Evolutionary conservation across 2,888 invertebrate species (phyloP).

Genomic region (Pecten maximus): DNA sequence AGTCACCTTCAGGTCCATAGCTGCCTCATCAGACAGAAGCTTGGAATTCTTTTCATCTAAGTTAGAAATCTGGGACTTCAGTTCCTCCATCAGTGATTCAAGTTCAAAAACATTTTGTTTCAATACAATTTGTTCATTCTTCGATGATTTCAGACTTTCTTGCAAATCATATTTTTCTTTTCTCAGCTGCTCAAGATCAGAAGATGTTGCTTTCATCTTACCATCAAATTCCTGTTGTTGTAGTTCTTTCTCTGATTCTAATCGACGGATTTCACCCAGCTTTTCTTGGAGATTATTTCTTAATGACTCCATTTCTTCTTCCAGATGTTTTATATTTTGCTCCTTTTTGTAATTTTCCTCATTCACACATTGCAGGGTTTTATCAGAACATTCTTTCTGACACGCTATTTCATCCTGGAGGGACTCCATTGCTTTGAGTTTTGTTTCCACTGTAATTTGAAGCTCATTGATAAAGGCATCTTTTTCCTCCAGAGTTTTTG

Average conservation of each 20-base stretch:
- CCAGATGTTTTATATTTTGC: constrained; percentile 13
- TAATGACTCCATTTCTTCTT: constrained; percentile 48
- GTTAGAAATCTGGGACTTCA: constrained; percentile 43
- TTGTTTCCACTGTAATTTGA: constrained; percentile 45
- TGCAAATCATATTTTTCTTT: constrained; percentile 53
- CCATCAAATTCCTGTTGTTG: constrained; percentile 46
- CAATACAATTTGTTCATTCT: constrained; percentile 45
- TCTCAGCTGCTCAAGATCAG: constrained; percentile 46
- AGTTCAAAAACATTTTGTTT: constrained; percentile 46
- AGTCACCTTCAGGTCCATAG: constrained; percentile 48
- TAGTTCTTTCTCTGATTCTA: constrained; percentile 41
- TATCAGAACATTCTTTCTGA: constrained; percentile 39
- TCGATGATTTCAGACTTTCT: constrained; percentile 48
- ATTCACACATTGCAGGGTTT: constrained; percentile 40
- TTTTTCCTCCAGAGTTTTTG: constrained; percentile 48
- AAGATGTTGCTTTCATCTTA: constrained; percentile 41
- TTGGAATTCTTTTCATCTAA: constrained; percentile 41
- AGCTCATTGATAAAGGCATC: constrained; percentile 45
- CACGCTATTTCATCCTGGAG: constrained; percentile 49
- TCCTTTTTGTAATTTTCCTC: constrained; percentile 53
- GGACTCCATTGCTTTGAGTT: constrained; percentile 50
- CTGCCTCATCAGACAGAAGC: constrained; percentile 41
- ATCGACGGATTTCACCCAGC: constrained; percentile 36
- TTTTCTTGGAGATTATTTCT: constrained; percentile 48
- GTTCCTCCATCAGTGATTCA: constrained; percentile 43